Base-by-base conservation (phyloP, 2,797 vertebrate species). In the Channa striata region DNA sequence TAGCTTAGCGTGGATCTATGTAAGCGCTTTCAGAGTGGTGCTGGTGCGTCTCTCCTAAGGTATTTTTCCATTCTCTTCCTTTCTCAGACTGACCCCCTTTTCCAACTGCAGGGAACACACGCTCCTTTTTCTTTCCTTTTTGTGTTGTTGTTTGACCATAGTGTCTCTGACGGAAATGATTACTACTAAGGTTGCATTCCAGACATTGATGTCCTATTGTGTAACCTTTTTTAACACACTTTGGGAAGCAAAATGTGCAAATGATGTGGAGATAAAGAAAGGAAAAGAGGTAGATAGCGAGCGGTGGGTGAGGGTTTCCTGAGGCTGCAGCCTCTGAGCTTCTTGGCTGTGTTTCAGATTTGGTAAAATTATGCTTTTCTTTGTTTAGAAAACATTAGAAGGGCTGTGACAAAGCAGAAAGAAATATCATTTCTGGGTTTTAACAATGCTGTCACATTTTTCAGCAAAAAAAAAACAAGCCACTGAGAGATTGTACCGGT, bases 361-460 rank as follows among this genome's bases (percentile, higher is more conserved):
- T 90, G 93, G 94, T 93, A 94, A 95, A 95, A 95, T 95, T 92
- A 93, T 83, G 83, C 89, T 93, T 73, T 85, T 51, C 42, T 73
- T 46, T 81, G 80, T 89, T 81, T 66, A 63, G 82, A 90, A 91
- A 89, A 84, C 13, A 44, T 21, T 20, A 68, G 62, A 34, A 56
- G 51, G 68, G 46, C 36, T 23, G 10, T 40, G 36, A 61, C 23
- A 48, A 58, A 52, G 46, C 43, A 48, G n/a, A 66, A 73, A 20
- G 23, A 13, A 53, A 12, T 21, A 67, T 68, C 39, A 48, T 61
- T 20, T 46, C 16, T 78, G 20, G 20, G 48, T 53, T 75, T 61
- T 58, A 58, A 50, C 46, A 19, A 57, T 40, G 36, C 17, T n/a
- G 50, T 48, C 39, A 8, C 50, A 19, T 60, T 53, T 62, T 30